phyloP scores from a whole-genome alignment of 2,113 vertebrate species.

The Antechinus stuartii region DNA sequence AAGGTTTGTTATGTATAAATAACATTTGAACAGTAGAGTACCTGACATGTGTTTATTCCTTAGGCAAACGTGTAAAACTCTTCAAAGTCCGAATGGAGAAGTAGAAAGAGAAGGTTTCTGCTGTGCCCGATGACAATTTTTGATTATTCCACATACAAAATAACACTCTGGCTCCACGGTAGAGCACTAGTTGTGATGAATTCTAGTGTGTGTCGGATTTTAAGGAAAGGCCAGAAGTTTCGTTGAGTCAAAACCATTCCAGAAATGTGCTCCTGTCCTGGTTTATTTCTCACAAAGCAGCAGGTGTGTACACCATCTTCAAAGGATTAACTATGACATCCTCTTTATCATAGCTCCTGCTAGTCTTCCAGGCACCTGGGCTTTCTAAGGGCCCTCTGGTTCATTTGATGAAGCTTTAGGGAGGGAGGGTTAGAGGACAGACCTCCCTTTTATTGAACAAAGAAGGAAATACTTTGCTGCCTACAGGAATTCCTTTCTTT shows the following conservation, averaged over 20 bases:
- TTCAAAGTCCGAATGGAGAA: slow-evolving; percentile 83
- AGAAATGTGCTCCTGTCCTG: slow-evolving; percentile 81
- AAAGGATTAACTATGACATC: slow-evolving; percentile 72
- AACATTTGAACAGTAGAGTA: slow-evolving; percentile 78
- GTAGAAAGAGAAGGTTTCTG: slow-evolving; percentile 86
- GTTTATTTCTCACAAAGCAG: slow-evolving; percentile 84
- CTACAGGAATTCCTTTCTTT: slow-evolving; percentile 5
- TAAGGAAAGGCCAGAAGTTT: slow-evolving; percentile 85
- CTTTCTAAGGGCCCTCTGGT: neutral
- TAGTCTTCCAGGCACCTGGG: slow-evolving; percentile 22
- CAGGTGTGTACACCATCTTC: slow-evolving; percentile 84
- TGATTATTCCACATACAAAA: slow-evolving; percentile 83
- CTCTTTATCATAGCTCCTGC: slow-evolving; percentile 55
- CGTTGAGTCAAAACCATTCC: slow-evolving; percentile 83
- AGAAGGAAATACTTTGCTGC: slow-evolving; percentile 11
- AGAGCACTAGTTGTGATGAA: slow-evolving; percentile 81
- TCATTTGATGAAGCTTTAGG: slow-evolving; percentile 22
- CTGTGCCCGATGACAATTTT: slow-evolving; percentile 85
- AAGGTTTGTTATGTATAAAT: slow-evolving; percentile 71
- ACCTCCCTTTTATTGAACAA: neutral
- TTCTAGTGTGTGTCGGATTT: slow-evolving; percentile 82
- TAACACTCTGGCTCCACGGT: slow-evolving; percentile 78
- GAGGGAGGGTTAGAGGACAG: slow-evolving; percentile 41
- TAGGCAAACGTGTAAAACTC: slow-evolving; percentile 87
- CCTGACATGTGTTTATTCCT: slow-evolving; percentile 87